Evolutionary conservation across 2,888 invertebrate species (phyloP).

Genomic region (Copidosoma aretas): DNA sequence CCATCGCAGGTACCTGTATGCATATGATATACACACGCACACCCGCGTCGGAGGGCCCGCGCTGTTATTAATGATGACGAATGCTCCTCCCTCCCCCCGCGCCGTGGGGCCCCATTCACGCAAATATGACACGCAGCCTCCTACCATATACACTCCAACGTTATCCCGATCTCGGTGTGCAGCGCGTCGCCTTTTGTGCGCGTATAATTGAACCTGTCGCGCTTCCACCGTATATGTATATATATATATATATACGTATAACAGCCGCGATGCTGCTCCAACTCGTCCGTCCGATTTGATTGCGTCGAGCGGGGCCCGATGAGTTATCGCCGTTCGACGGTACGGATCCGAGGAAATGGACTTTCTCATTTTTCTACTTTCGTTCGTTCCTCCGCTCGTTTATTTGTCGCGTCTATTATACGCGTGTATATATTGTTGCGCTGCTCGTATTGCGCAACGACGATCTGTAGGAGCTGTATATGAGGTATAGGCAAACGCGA

Average conservation of each 20-base stretch:
- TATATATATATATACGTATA: background rate
- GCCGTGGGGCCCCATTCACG: slow-evolving; percentile 23
- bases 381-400: too few species aligned
- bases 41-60: slow-evolving; percentile 2
- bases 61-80: slow-evolving; percentile 39
- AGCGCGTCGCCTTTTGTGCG: background rate
- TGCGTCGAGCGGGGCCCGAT: slow-evolving; percentile 1
- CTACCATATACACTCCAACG: too few species aligned
- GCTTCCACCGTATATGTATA: background rate
- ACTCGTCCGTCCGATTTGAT: background rate
- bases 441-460: too few species aligned
- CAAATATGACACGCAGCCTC: slow-evolving; percentile 32
- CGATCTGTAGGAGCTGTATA: too few species aligned
- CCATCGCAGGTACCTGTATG: background rate
- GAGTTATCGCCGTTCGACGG: background rate
- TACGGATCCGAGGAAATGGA: background rate
- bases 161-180: background rate
- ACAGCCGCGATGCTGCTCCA: background rate
- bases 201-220: background rate
- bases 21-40: too few species aligned
- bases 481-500: too few species aligned
- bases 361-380: background rate
- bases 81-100: slow-evolving; percentile 13
- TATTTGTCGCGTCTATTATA: too few species aligned
- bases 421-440: too few species aligned